A percentile compares a stretch with the other conserved stretches of the same genome.
Conservation (phyloP, 2,113 vertebrate species). For the Eclectus roratus region DNA sequence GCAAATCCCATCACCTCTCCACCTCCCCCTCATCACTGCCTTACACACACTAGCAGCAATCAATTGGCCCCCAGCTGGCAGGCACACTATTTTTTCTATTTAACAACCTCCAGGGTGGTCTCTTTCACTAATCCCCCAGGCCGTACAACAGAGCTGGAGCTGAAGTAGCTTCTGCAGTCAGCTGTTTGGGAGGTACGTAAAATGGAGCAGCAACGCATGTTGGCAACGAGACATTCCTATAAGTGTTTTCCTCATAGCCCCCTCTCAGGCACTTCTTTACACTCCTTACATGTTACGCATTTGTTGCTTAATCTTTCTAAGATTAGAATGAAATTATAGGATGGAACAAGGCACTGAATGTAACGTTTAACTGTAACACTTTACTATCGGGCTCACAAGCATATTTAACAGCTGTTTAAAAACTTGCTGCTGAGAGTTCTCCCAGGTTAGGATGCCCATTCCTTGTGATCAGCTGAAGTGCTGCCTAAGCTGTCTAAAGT, state of each 20-base stretch:
- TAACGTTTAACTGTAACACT: not conserved
- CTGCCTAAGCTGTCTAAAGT: not conserved
- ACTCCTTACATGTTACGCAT: not conserved
- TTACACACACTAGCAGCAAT: constrained; percentile 42
- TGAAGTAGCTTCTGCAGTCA: constrained; percentile 52
- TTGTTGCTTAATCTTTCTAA: not conserved
- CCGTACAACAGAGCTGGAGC: constrained; percentile 30
- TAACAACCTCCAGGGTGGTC: constrained; percentile 62
- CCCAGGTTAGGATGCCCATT: not conserved
- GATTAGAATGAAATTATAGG: not conserved
- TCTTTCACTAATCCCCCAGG: constrained; percentile 57
- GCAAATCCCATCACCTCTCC: constrained; percentile 52
- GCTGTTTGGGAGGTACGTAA: constrained; percentile 16
- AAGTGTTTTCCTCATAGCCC: not conserved
- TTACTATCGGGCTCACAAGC: not conserved
- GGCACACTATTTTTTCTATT: constrained; percentile 53
- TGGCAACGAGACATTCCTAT: not conserved
- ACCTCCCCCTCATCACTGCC: constrained; percentile 47
- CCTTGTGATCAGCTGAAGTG: not conserved
- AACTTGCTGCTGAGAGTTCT: not conserved
- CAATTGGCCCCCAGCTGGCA: constrained; percentile 59
- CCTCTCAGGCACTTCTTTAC: not conserved
- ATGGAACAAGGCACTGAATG: not conserved
- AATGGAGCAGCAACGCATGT: not conserved
- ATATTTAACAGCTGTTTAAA: not conserved